Base-by-base conservation (phyloP, 1,140 invertebrate genomes). In the Nasonia vitripennis region DNA sequence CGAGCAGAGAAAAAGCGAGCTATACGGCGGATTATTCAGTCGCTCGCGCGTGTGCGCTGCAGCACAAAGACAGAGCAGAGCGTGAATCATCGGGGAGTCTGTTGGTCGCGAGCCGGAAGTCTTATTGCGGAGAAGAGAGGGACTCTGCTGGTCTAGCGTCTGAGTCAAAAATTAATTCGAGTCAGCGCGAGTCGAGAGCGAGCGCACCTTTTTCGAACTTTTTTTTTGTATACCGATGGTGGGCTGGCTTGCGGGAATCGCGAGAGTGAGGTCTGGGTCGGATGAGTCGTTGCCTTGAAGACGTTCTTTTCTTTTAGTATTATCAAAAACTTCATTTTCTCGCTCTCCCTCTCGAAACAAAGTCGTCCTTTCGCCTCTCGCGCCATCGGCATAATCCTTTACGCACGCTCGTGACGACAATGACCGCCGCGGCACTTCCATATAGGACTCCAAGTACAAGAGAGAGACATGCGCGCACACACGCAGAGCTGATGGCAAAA, bases 141-240 rank as follows among this genome's bases (percentile, higher is more conserved):
- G 20, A 62, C 55, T 62, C 17, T 62, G 12, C 12, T n/a, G 20
- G 55, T 62, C 55, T 62, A 62, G 67, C 67, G 68, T 34, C 3
- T 71, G 68, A 71, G 68, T 71, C 68, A 71, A 71, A 71, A 71
- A 71, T 71, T 71, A 71, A 71, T 31, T 31, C 68, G 68, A 34
- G 68, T 11, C 9, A 9, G 23, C 2, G 20, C 20, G n/a, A 34
- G 27, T 27, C 27, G 27, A 27, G 27, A 27, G 23, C 27, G 20
- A 31, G 68, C 68, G 10, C 27, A 34, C 68, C 68, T 71, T 71
- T 62, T 62, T 20, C 20, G 55, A 20, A n/a, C 27, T 67, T 67
- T 67, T 17, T 67, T 67, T 67, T 9, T 45, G 1, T 45, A 45
- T 45, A 45, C 41, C 6, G 41, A 45, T 45, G 41, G 41, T 9